These are phyloP conservation scores for Caloenas nicobarica DNA, from an alignment of 2,113 vertebrate genomes.

Conservation along the genomic window DNA sequence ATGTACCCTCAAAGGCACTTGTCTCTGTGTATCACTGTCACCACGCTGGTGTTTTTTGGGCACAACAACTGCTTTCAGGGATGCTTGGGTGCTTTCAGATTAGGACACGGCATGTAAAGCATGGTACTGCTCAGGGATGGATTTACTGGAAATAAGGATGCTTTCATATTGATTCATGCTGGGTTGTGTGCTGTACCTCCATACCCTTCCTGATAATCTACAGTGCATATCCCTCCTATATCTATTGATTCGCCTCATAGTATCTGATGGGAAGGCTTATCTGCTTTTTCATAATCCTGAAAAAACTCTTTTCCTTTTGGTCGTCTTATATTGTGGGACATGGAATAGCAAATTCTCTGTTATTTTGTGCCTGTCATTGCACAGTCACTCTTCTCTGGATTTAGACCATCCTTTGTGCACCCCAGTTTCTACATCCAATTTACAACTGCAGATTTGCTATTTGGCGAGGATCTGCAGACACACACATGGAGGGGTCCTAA, in stretches of 20 bases:
- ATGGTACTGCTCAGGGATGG: neutral
- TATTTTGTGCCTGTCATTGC: neutral
- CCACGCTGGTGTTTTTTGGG: neutral
- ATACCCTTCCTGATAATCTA: neutral
- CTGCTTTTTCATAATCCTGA: neutral
- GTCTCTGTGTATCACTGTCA: neutral
- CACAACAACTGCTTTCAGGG: neutral
- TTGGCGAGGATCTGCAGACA: neutral
- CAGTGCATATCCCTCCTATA: fast-evolving
- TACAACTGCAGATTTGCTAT: neutral
- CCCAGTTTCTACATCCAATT: neutral
- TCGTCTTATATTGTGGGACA: neutral
- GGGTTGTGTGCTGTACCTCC: neutral
- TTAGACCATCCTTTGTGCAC: neutral
- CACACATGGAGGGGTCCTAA: neutral
- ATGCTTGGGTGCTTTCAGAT: neutral
- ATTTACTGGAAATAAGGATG: neutral
- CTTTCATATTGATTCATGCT: neutral
- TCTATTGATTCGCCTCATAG: neutral
- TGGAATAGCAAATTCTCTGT: neutral
- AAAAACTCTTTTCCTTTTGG: neutral
- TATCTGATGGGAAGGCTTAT: neutral
- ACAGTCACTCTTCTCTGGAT: neutral
- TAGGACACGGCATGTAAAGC: neutral
- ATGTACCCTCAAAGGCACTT: fast-evolving